These are phyloP conservation scores for Diachrysia chrysitis DNA, from an alignment of 2,888 invertebrate genomes.

Conservation along the genomic window DNA sequence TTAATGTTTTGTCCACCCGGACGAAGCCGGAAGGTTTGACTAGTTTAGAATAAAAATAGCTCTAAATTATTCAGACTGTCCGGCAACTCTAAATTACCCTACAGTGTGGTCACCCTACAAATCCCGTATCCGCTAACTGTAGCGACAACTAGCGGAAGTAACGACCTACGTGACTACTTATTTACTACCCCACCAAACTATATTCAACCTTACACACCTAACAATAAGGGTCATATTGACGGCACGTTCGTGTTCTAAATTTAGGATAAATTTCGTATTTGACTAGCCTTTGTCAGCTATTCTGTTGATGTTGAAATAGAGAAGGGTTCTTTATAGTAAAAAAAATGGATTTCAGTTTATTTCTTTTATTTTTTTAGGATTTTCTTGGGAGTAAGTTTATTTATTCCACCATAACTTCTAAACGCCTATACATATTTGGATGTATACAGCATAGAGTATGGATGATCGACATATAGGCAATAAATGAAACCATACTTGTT, in stretches of 20 bases:
- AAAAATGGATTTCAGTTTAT: background rate
- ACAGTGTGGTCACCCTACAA: slow-evolving; percentile 53
- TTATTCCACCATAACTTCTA: too few relatives aligned
- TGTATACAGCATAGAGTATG: too few relatives aligned
- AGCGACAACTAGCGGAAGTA: slow-evolving; percentile 60
- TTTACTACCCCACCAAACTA: slow-evolving; percentile 23
- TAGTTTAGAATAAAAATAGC: background rate
- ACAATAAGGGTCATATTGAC: slow-evolving; percentile 6
- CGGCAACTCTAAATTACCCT: slow-evolving; percentile 27
- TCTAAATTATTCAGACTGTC: background rate
- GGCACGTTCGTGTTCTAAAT: slow-evolving; percentile 14
- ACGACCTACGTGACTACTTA: slow-evolving; percentile 60
- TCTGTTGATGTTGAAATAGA: slow-evolving; percentile 48
- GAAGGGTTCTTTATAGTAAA: slow-evolving; percentile 7
- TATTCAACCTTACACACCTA: background rate
- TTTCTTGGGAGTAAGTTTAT: too few relatives aligned
- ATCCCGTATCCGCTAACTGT: slow-evolving; percentile 54
- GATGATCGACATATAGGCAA: too few relatives aligned
- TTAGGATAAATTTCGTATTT: slow-evolving; percentile 50
- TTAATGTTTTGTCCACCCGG: too few relatives aligned
- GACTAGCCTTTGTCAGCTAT: slow-evolving; percentile 46
- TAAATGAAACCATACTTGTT: too few relatives aligned
- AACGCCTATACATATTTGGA: too few relatives aligned
- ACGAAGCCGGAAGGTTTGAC: too few relatives aligned
- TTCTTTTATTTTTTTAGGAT: background rate